Conservation (phyloP, 2,888 invertebrate genomes). For the Sinopyrophorus schimmeli region DNA sequence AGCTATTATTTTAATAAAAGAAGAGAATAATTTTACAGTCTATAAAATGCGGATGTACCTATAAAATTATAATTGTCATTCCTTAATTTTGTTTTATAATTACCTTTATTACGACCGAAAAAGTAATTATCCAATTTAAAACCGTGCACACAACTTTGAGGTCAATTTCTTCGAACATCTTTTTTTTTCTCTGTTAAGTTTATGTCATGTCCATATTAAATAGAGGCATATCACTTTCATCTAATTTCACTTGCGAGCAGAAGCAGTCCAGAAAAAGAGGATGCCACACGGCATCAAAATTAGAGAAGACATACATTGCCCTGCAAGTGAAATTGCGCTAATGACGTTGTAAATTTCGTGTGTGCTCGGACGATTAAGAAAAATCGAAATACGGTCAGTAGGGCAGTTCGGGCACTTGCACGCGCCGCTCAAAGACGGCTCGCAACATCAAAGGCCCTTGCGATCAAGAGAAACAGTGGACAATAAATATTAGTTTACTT, state of each 20-base stretch:
- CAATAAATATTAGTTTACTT: conserved; percentile 23
- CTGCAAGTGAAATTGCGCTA: conserved; percentile 23
- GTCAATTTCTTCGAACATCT: too few relatives aligned
- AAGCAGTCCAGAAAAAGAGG: conserved; percentile 11
- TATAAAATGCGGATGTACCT: too few relatives aligned
- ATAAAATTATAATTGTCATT: too few relatives aligned
- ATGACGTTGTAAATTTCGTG: conserved; percentile 11
- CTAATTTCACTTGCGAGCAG: conserved; percentile 19
- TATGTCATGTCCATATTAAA: too few relatives aligned
- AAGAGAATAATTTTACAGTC: too few relatives aligned
- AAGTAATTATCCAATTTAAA: too few relatives aligned
- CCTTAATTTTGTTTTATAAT: too few relatives aligned
- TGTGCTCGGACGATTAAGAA: conserved; percentile 17
- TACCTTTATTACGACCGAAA: too few relatives aligned
- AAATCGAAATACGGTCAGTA: conserved; percentile 27
- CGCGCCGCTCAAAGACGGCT: conserved; percentile 11
- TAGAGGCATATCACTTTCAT: conserved; percentile 22
- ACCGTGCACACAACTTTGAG: too few relatives aligned
- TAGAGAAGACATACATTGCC: conserved; percentile 10
- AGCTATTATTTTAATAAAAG: too few relatives aligned
- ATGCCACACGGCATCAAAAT: conserved; percentile 13
- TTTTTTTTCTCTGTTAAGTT: too few relatives aligned
- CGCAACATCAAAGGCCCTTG: conserved; percentile 6
- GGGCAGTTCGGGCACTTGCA: conserved; percentile 14
- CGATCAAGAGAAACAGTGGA: conserved; percentile 21